These are phyloP conservation scores for Delphinapterus leucas DNA, from an alignment of 2,113 vertebrate genomes.

Conservation along the genomic window DNA sequence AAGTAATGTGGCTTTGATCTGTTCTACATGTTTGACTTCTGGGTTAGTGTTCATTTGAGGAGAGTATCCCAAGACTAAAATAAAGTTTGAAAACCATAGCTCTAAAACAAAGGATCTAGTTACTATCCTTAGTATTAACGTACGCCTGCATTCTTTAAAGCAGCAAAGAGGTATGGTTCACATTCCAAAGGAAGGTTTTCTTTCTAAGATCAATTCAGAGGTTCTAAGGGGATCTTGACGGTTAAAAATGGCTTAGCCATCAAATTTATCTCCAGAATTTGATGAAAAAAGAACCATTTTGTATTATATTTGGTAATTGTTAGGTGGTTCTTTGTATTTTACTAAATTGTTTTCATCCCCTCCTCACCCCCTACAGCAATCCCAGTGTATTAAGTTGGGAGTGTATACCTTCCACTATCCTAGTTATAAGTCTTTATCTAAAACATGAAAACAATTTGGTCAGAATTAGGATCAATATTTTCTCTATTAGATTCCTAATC, in stretches of 20 bases:
- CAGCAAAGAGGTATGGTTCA: background rate
- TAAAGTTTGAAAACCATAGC: background rate
- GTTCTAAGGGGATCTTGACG: background rate
- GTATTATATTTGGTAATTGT: background rate
- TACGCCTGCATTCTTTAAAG: background rate
- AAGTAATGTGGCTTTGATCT: background rate
- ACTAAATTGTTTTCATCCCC: background rate
- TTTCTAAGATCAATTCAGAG: constrained; percentile 3
- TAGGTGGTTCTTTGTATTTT: background rate
- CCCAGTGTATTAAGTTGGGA: background rate
- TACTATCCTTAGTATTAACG: background rate
- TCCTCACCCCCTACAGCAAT: background rate
- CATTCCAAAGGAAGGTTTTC: background rate
- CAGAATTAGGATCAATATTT: background rate
- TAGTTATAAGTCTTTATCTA: background rate
- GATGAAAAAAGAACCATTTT: background rate
- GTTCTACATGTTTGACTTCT: background rate
- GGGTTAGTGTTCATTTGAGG: background rate
- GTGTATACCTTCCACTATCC: background rate
- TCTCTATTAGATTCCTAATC: background rate
- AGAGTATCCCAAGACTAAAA: background rate
- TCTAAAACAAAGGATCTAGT: background rate
- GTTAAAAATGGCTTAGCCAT: background rate
- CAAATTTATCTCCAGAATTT: background rate
- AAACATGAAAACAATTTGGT: background rate